Base-by-base conservation (phyloP, 1,140 invertebrate genomes). In the Chironomus tepperi region DNA sequence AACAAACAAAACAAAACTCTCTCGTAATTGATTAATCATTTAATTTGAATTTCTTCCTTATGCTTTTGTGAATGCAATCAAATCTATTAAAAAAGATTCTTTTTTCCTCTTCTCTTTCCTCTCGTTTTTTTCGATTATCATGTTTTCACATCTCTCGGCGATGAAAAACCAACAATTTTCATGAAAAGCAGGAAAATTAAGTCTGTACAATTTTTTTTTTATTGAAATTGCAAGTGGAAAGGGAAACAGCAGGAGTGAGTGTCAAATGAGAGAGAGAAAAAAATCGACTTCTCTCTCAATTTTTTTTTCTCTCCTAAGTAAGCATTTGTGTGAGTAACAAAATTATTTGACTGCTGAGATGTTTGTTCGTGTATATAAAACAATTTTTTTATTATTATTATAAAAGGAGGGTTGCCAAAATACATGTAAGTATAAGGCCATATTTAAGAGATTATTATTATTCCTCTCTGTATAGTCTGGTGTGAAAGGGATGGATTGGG, bases 401-500 rank as follows among this genome's bases (percentile, higher is more conserved):
- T 57, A 57, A 57, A 57, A 57, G 43, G 47, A 57, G 47, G 47
- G 47, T 57, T 57, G 47, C 47, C 47, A 57, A 57, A 57, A 57
- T 57, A 57, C 47, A 57, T 57, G 47, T 57, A 57, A 57, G 47
- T 57, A 57, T 57, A 57, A n/a, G 47, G 47, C 47, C 65, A 70
- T 70, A 70, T 70, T 70, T 70, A 70, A 21, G 65, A 70, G 65
- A 70, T 70, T 70, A 70, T 70, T 70, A 70, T 70, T 70, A 70
- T 70, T 70, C 65, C 19, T 70, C 65, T 57, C 47, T 57, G 47
- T 57, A 57, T n/a, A 57, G 47, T 57, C 47, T 57, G 47, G 47
- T 57, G 47, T n/a, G 47, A 57, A 57, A 57, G 47, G 47, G 47
- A 57, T 57, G 24, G 24, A 57, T 57, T 57, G 47, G n/a, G 15